Evolutionary conservation across 2,113 vertebrate genomes (phyloP), one percentile per base, ranked within the genome.

Genomic region (Takifugu flavidus): DNA sequence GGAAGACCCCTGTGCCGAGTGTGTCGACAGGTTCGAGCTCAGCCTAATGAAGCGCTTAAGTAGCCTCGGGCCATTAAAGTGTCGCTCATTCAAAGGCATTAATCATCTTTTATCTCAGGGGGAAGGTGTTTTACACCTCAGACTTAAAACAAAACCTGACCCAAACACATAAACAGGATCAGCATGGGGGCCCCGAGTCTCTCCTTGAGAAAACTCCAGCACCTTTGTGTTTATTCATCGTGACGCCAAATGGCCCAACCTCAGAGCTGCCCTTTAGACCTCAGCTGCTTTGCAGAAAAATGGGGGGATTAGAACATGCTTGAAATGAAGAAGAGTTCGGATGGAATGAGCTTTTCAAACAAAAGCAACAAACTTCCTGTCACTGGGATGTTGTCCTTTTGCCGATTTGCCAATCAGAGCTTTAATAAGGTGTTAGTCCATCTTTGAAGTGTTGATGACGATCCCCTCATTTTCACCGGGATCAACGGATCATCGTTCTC

Each of bases 161-260:
- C 78, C 59, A 64, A 74, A 66, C 89, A 84, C 62, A 80, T 65
- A 84, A 89, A 90, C 27, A 59, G 67, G 39, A 72, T 79, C 78
- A 82, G 63, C 65, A 25, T 56, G 86, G 82, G 82, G 83, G 47
- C 56, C 62, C 20, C 39, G 59, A 60, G 59, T 66, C 78, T 70
- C 68, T 75, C 53, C 76, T 71, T 65, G 55, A 67, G 59, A 74
- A 70, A 82, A 58, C 66, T 57, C 53, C 74, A 84, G 75, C 84
- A 85, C 85, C 86, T 86, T 80, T 75, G 80, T 89, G 88, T 91
- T 90, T 89, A 90, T 89, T 91, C 86, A 84, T 71, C 80, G 59
- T 77, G 71, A 56, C 58, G 61, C 85, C 91, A 92, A 90, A 92
- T 92, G 90, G 89, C 26, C 68, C 67, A 56, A 58, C 60, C 28